A percentile compares a stretch with the other conserved stretches of the same genome.
These are phyloP conservation scores for Linyphia triangularis DNA, from an alignment of 2,888 invertebrate species.

Conservation along the genomic window DNA sequence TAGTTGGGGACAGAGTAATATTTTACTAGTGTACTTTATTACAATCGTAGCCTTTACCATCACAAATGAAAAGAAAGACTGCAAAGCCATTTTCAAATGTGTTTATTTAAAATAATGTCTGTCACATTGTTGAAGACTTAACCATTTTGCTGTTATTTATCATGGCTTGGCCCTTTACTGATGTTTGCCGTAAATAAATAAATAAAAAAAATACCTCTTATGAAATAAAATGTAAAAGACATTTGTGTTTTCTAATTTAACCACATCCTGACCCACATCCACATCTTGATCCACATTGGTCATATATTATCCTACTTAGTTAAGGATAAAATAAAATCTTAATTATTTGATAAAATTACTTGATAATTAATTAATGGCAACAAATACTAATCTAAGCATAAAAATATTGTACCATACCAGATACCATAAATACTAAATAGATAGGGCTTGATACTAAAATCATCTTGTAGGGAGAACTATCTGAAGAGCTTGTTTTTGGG, in stretches of 20 bases:
- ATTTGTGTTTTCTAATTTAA: not conserved
- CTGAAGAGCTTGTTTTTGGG: too few species aligned
- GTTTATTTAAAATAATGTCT: slow-evolving; percentile 6
- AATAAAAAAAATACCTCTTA: slow-evolving; percentile 58
- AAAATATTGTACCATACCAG: too few species aligned
- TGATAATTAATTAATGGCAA: too few species aligned
- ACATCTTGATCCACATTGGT: too few species aligned
- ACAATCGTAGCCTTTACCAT: slow-evolving; percentile 24
- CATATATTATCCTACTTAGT: too few species aligned
- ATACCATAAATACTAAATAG: too few species aligned
- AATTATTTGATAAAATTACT: too few species aligned
- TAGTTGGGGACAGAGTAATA: not conserved
- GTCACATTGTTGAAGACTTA: not conserved
- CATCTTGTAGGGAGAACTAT: too few species aligned
- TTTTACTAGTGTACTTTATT: slow-evolving; percentile 27
- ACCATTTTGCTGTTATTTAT: slow-evolving; percentile 63
- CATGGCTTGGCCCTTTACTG: slow-evolving; percentile 57
- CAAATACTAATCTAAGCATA: too few species aligned
- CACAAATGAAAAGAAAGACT: not conserved
- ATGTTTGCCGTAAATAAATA: slow-evolving; percentile 60
- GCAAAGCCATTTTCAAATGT: slow-evolving; percentile 7
- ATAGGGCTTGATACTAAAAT: too few species aligned
- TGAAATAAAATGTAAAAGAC: slow-evolving; percentile 59
- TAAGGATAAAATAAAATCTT: too few species aligned
- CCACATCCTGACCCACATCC: too few species aligned